Evolutionary conservation across 2,797 vertebrate species (phyloP), one percentile per base, ranked within the genome.

Genomic region (Jordanella pulchra): DNA sequence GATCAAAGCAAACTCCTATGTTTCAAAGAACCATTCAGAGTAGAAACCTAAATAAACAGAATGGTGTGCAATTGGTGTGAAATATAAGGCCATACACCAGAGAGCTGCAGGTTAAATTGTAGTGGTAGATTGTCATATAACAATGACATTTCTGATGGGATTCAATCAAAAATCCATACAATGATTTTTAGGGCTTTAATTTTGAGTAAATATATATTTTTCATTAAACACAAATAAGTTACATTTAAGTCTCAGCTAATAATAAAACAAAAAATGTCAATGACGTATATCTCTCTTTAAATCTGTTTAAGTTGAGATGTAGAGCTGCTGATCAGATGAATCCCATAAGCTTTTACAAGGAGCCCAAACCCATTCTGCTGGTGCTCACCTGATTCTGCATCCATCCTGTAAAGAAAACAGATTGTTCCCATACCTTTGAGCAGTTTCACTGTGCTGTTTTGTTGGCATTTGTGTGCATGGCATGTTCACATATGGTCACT

Each of bases 401-500:
- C 28, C 65, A 58, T 0, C 60, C 61, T 35, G 45, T 1, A 42
- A 32, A 27, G 64, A 67, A 35, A 79, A 71, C 56, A 55, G 65
- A 51, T 71, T 68, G 48, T 54, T 67, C 68, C 25, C 48, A 45
- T 55, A 53, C 54, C 74, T 58, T 44, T 50, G 61, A 58, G 42
- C 18, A 63, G 53, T 80, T 67, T 54, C 27, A 77, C 39, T 14
- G 54, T 60, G 75, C 61, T 71, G 50, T 7, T 32, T 73, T 44
- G 27, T 67, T 55, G 63, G 27, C 32, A 72, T 65, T 28, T 67
- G 65, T 69, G 54, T 79, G 63, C 73, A 2, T 70, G 63, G 32
- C 47, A 48, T 81, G 77, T 74, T 80, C 73, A 71, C 77, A 88
- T 84, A 81, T 84, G 86, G 81, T 90, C 69, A 48, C 75, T 55